Conservation (phyloP, 2,113 vertebrate genomes). For the Lycaon pictus region DNA sequence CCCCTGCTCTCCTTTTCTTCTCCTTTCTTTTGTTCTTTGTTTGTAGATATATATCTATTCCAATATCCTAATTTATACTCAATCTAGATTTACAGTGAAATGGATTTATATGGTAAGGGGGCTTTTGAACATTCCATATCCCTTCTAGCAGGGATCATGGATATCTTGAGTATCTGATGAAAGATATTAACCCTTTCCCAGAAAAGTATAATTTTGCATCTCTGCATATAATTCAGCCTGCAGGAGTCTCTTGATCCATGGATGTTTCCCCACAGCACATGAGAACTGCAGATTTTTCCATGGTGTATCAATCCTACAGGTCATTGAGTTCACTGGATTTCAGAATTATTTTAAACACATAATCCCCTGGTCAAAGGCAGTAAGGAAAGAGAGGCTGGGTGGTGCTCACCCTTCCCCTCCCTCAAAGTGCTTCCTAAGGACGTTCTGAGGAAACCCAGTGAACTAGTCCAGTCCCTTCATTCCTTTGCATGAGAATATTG, state of each 20-base stretch:
- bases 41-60: not conserved
- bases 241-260: not conserved
- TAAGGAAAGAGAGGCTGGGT: not conserved
- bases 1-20: constrained; percentile 10
- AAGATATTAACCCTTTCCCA: not conserved
- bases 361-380: not conserved
- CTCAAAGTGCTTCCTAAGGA: not conserved
- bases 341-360: not conserved
- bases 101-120: not conserved
- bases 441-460: not conserved
- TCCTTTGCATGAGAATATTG: not conserved
- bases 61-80: not conserved
- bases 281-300: not conserved
- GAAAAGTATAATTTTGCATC: not conserved
- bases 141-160: not conserved
- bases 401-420: not conserved
- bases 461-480: not conserved
- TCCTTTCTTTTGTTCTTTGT: not conserved
- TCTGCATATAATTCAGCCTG: not conserved
- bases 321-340: not conserved
- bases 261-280: not conserved
- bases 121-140: not conserved
- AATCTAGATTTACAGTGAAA: not conserved
- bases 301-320: not conserved
- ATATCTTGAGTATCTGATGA: not conserved